Conservation (phyloP, 1,140 invertebrate species). For the Sitodiplosis mosellana region DNA sequence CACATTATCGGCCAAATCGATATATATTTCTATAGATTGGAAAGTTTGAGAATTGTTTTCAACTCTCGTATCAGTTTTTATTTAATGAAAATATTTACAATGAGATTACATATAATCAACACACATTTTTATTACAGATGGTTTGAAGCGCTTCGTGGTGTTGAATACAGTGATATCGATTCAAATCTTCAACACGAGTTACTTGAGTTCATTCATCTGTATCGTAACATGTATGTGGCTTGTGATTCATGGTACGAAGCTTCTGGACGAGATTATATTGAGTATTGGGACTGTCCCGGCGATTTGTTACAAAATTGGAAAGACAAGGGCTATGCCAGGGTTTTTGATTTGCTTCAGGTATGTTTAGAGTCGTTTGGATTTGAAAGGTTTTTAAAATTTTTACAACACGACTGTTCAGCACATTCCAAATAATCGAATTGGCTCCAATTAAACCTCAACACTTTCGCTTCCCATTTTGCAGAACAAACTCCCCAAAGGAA, state of each 20-base stretch:
- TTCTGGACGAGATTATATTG: constrained; percentile 29
- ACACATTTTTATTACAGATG: background rate
- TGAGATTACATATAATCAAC: too few relatives aligned
- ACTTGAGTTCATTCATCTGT: constrained; percentile 30
- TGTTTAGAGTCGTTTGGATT: too few relatives aligned
- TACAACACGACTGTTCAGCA: too few relatives aligned
- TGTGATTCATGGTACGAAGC: constrained; percentile 38
- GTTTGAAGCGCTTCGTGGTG: background rate
- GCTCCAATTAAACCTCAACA: too few relatives aligned
- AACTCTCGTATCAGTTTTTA: too few relatives aligned
- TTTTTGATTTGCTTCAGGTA: constrained; percentile 33
- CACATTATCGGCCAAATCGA: too few relatives aligned
- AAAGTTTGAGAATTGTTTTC: too few relatives aligned
- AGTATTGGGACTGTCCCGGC: constrained; percentile 40
- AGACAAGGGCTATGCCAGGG: constrained; percentile 32
- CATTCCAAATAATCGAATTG: too few relatives aligned
- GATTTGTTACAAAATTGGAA: constrained; percentile 40
- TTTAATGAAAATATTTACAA: too few relatives aligned
- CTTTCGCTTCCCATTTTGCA: too few relatives aligned
- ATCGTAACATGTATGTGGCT: constrained; percentile 33
- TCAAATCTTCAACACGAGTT: constrained; percentile 23
- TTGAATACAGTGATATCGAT: constrained; percentile 7
- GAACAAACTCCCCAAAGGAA: constrained; percentile 3
- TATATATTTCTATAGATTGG: too few relatives aligned
- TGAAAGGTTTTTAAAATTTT: too few relatives aligned